Percentiles rank a stretch among this genome's conserved stretches.
Evolutionary conservation across 2,888 invertebrate species (phyloP).

Genomic region (Tillus elongatus): DNA sequence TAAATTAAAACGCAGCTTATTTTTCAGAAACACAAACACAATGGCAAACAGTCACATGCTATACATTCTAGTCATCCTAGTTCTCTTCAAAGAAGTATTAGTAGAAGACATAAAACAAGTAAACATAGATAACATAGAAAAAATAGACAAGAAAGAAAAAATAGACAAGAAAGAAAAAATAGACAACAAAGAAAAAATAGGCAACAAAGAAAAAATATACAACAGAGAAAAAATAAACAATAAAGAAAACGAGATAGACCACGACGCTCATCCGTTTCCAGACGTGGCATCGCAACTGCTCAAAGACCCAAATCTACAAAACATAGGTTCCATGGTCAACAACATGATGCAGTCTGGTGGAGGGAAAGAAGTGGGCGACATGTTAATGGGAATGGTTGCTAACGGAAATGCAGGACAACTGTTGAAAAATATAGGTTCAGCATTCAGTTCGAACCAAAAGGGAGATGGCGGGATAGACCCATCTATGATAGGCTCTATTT

Average conservation of each 20-base stretch:
- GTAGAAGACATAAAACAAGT: too few relatives aligned
- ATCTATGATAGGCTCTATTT: constrained; percentile 48
- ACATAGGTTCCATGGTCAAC: constrained; percentile 58
- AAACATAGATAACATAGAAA: too few relatives aligned
- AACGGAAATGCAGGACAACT: constrained; percentile 23
- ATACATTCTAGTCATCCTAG: too few relatives aligned
- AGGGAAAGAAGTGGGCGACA: constrained; percentile 44
- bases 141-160: too few relatives aligned
- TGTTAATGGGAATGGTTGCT: constrained; percentile 21
- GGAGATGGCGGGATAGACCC: constrained; percentile 46
- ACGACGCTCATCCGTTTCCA: constrained; percentile 53
- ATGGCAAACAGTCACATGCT: too few relatives aligned
- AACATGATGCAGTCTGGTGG: constrained; percentile 60
- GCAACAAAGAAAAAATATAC: too few relatives aligned
- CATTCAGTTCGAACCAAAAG: constrained; percentile 36
- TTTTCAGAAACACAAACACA: too few relatives aligned
- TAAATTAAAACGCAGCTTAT: too few relatives aligned
- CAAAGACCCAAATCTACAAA: constrained; percentile 40
- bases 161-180: constrained; percentile 10
- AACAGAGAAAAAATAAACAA: too few relatives aligned
- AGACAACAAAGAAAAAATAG: too few relatives aligned
- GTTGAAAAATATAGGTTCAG: constrained; percentile 21
- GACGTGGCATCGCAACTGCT: constrained; percentile 62
- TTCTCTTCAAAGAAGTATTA: too few relatives aligned
- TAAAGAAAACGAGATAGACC: constrained; percentile 38